A percentile compares a stretch with the other conserved stretches of the same genome.
Evolutionary conservation across 1,140 invertebrate species (phyloP).

Genomic region (Chymomyza costata): DNA sequence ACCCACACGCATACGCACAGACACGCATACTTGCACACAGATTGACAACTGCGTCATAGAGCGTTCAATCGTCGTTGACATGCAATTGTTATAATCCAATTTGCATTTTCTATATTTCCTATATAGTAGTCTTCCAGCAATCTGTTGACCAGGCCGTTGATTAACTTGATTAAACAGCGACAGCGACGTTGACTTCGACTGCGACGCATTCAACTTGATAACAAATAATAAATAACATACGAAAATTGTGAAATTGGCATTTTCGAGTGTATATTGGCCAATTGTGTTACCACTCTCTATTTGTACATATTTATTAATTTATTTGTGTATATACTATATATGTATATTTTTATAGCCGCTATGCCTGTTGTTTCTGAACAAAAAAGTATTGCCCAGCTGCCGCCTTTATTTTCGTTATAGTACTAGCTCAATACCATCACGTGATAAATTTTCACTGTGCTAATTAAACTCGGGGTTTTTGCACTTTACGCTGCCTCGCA

Average conservation of each 20-base stretch:
- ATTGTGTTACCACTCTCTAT: no score
- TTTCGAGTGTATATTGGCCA: constrained; percentile 65
- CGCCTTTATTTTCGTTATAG: constrained; percentile 1
- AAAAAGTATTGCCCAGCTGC: constrained; percentile 14
- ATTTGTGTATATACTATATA: constrained; percentile 13
- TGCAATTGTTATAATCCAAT: constrained; percentile 40
- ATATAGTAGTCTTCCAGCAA: not conserved
- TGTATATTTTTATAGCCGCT: constrained; percentile 14
- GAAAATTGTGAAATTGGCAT: constrained; percentile 50
- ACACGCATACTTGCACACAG: no score
- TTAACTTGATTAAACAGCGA: constrained; percentile 42
- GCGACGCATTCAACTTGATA: constrained; percentile 1
- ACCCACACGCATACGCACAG: no score
- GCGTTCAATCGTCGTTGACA: constrained; percentile 12
- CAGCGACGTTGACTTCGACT: constrained; percentile 12
- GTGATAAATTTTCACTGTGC: constrained; percentile 63
- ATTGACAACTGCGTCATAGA: constrained; percentile 8
- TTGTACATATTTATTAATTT: no score
- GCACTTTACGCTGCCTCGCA: no score
- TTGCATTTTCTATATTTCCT: constrained; percentile 25
- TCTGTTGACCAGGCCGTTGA: constrained; percentile 11
- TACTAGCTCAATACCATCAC: constrained; percentile 42
- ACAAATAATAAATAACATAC: constrained; percentile 45
- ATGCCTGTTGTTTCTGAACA: constrained; percentile 4
- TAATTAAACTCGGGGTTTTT: constrained; percentile 65